A percentile compares a stretch with the other conserved stretches of the same genome.
phyloP scores from a whole-genome alignment of 2,797 vertebrate species.

The Thaleichthys pacificus region DNA sequence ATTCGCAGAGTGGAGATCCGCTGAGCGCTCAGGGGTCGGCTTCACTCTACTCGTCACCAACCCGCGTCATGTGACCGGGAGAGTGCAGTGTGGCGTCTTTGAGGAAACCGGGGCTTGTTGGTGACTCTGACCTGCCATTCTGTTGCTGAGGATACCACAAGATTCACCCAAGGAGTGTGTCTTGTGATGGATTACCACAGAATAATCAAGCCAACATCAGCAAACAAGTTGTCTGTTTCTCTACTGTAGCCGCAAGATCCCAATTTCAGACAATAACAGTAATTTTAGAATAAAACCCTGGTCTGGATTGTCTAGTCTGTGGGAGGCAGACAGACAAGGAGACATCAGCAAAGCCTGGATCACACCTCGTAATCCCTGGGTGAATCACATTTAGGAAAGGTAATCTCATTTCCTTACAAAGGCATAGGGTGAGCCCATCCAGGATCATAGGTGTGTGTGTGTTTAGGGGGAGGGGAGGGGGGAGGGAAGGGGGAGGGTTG shows the following conservation, averaged over 20 bases:
- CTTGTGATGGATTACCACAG: conserved; percentile 64
- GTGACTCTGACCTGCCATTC: neutral
- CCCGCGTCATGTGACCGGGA: conserved; percentile 39
- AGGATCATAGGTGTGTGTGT: conserved; percentile 5
- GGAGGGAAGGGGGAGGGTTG: neutral
- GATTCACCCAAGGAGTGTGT: conserved; percentile 48
- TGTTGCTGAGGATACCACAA: conserved; percentile 39
- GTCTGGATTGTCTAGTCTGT: conserved; percentile 43
- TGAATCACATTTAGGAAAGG: conserved; percentile 51
- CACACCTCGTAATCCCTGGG: conserved; percentile 62
- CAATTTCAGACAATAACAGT: conserved; percentile 39
- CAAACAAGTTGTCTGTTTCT: conserved; percentile 32
- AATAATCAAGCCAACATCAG: conserved; percentile 49
- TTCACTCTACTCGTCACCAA: conserved; percentile 53
- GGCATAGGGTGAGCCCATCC: conserved; percentile 31
- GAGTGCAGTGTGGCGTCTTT: conserved; percentile 24
- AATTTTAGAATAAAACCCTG: conserved; percentile 41
- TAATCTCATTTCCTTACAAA: conserved; percentile 64
- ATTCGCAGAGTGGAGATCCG: neutral
- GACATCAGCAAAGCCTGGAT: conserved; percentile 63
- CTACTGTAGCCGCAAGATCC: conserved; percentile 41
- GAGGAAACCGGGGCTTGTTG: conserved; percentile 30
- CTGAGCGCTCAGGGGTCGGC: conserved; percentile 51
- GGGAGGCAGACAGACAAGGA: conserved; percentile 25
- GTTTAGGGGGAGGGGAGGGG: conserved; percentile 2